Percentiles rank a stretch among this genome's conserved stretches.
Conservation (phyloP, 2,888 invertebrate genomes). For the Allophyes oxyacanthae region DNA sequence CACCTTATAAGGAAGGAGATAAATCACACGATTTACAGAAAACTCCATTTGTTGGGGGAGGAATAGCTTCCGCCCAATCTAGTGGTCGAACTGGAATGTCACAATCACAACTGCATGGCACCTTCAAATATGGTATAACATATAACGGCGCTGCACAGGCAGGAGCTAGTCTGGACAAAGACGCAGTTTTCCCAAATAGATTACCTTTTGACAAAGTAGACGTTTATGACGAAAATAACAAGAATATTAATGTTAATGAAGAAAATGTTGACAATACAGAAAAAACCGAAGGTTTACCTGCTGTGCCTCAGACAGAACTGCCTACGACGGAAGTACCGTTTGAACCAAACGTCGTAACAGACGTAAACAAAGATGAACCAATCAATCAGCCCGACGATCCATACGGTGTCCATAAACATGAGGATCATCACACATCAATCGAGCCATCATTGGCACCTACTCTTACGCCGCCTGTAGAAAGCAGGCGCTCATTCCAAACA, state of each 20-base stretch:
- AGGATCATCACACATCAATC: conserved; percentile 77
- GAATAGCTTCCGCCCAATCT: conserved; percentile 94
- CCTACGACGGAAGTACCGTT: conserved; percentile 55
- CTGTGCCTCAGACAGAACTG: conserved; percentile 32
- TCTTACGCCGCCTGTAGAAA: conserved; percentile 67
- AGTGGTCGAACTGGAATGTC: conserved; percentile 93
- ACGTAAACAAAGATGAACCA: conserved; percentile 55
- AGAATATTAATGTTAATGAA: conserved; percentile 77
- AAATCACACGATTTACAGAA: conserved; percentile 83
- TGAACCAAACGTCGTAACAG: conserved; percentile 49
- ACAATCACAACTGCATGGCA: conserved; percentile 95
- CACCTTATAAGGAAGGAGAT: conserved; percentile 92
- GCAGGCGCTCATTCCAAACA: conserved; percentile 76
- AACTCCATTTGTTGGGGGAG: conserved; percentile 92
- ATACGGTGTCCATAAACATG: conserved; percentile 72
- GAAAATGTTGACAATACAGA: conserved; percentile 54
- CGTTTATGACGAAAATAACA: conserved; percentile 79
- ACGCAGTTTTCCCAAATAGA: conserved; percentile 80
- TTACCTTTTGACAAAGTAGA: conserved; percentile 82
- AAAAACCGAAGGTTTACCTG: conserved; percentile 48
- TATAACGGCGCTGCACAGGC: conserved; percentile 95
- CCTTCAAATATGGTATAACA: conserved; percentile 93
- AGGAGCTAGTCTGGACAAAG: conserved; percentile 92
- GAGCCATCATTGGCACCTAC: conserved; percentile 55
- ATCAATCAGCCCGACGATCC: conserved; percentile 62